phyloP scores from a whole-genome alignment of 1,140 invertebrate genomes.

The Thalassaphorura encarpata region DNA sequence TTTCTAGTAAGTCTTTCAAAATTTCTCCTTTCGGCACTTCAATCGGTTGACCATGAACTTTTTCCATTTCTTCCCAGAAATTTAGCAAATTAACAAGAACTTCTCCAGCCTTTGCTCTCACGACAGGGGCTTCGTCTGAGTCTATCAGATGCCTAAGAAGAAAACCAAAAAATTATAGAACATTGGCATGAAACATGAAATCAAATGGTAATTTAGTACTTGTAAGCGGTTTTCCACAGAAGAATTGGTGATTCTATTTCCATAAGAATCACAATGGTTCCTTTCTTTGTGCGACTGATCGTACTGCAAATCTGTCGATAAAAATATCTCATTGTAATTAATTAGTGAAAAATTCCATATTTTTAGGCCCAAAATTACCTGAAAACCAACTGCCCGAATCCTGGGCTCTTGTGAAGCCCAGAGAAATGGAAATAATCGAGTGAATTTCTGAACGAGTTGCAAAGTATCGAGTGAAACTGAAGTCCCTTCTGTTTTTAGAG shows the following conservation, averaged over 20 bases:
- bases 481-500: no score
- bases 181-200: no score
- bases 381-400: no score
- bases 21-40: conserved; percentile 1
- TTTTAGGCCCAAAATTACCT: no score
- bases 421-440: no score
- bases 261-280: neutral
- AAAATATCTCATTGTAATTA: neutral
- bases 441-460: no score
- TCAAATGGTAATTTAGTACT: conserved; percentile 6
- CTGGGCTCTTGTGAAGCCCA: no score
- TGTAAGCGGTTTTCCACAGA: conserved; percentile 14
- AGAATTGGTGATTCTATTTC: conserved; percentile 12
- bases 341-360: no score
- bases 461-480: no score
- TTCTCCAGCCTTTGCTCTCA: conserved; percentile 12
- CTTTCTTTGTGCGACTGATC: neutral
- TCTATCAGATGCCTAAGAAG: conserved; percentile 9
- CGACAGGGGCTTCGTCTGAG: conserved; percentile 8
- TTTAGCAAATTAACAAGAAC: conserved; percentile 13
- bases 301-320: conserved; percentile 13
- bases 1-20: conserved; percentile 9
- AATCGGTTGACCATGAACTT: neutral
- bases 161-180: conserved; percentile 1
- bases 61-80: conserved; percentile 6